These are phyloP conservation scores for Schrankia costaestrigalis DNA, from an alignment of 2,888 invertebrate species.

Conservation along the genomic window DNA sequence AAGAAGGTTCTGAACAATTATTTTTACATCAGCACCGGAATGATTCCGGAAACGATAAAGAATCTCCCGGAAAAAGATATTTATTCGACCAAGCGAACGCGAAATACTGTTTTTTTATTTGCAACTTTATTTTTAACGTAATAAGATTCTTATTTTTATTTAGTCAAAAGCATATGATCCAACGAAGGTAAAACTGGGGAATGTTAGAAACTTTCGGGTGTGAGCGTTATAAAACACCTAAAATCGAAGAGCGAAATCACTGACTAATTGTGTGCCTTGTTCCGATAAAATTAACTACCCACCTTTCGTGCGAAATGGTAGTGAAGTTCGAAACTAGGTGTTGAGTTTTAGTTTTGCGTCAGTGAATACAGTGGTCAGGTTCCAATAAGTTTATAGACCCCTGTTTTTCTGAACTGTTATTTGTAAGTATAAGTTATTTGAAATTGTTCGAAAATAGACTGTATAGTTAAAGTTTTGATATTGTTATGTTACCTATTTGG, in stretches of 20 bases:
- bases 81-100: conserved; percentile 40
- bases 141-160: conserved; percentile 18
- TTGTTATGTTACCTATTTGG: too few species aligned
- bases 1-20: conserved; percentile 52
- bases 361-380: conserved; percentile 11
- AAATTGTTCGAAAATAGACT: too few species aligned
- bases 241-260: conserved; percentile 59
- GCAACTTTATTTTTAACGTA: conserved; percentile 18
- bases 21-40: conserved; percentile 61
- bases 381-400: conserved; percentile 14
- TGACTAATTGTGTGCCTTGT: conserved; percentile 60
- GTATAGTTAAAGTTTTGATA: too few species aligned
- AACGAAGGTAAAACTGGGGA: conserved; percentile 25
- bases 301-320: conserved; percentile 19
- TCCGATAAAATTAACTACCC: conserved; percentile 53
- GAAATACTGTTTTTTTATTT: conserved; percentile 13
- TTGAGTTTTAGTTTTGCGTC: conserved; percentile 18
- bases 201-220: conserved; percentile 47
- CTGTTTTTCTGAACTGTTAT: too few species aligned
- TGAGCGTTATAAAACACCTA: conserved; percentile 59
- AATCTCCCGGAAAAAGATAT: conserved; percentile 57
- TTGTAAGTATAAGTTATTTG: too few species aligned
- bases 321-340: conserved; percentile 21
- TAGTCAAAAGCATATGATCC: conserved; percentile 10
- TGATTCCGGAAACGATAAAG: conserved; percentile 55